These are phyloP conservation scores for Ochropacha duplaris DNA, from an alignment of 2,888 invertebrate species.

Conservation along the genomic window DNA sequence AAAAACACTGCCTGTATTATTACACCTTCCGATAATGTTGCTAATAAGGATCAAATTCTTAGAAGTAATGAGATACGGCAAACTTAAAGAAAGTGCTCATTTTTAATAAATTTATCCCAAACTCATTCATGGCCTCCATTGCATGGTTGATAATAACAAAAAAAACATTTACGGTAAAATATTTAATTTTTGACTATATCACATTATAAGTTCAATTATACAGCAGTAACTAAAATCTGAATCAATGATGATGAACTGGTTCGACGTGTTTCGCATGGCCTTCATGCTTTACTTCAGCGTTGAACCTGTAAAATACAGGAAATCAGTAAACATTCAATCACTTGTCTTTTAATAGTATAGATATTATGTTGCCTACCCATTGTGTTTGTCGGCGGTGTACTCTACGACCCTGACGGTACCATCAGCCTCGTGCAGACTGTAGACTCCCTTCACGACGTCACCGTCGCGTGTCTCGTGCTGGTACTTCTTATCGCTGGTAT, in stretches of 20 bases:
- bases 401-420: conserved; percentile 59
- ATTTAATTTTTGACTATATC: background rate
- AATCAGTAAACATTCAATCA: background rate
- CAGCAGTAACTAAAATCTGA: background rate
- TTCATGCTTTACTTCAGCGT: conserved; percentile 40
- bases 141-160: background rate
- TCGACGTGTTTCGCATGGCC: conserved; percentile 31
- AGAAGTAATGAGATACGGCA: too few relatives aligned
- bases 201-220: background rate
- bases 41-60: too few relatives aligned
- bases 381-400: conserved; percentile 42
- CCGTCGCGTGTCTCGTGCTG: conserved; percentile 75
- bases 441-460: conserved; percentile 80
- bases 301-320: conserved; percentile 28
- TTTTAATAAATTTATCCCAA: too few relatives aligned
- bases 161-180: background rate
- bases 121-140: too few relatives aligned
- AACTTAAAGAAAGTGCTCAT: too few relatives aligned
- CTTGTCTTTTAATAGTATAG: background rate
- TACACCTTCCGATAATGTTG: too few relatives aligned
- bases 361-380: conserved; percentile 39
- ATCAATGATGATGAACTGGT: conserved; percentile 26
- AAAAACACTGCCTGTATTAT: too few relatives aligned
- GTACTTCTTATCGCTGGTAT: conserved; percentile 68
- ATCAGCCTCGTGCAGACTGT: conserved; percentile 75